Evolutionary conservation across 2,113 vertebrate species (phyloP).

Genomic region (Bubalus kerabau): DNA sequence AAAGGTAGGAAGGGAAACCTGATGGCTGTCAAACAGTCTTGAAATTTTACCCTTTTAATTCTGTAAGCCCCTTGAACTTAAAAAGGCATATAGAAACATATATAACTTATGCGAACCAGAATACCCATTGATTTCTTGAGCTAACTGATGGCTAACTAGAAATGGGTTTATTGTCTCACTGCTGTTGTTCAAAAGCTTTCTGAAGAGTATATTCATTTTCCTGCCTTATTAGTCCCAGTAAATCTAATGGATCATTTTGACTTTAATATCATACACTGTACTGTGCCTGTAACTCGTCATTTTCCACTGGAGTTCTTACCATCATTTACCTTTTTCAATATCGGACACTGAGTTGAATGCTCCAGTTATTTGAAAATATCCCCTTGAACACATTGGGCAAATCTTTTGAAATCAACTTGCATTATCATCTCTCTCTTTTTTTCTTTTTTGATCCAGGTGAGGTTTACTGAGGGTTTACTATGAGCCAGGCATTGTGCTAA

Average conservation of each 20-base stretch:
- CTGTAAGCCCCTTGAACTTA: background rate
- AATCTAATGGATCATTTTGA: background rate
- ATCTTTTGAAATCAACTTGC: background rate
- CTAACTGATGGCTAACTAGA: background rate
- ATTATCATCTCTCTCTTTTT: background rate
- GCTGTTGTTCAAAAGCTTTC: conserved; percentile 40
- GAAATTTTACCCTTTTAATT: background rate
- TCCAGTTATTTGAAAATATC: background rate
- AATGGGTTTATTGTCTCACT: conserved; percentile 17
- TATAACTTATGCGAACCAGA: background rate
- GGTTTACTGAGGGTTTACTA: background rate
- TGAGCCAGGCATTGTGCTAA: background rate
- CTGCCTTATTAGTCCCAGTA: background rate
- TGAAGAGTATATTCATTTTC: background rate
- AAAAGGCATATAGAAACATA: background rate
- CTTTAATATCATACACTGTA: background rate
- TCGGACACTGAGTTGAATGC: background rate
- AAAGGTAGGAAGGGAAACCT: conserved; percentile 35
- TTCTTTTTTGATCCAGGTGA: background rate
- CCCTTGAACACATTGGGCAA: background rate
- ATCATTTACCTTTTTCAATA: background rate
- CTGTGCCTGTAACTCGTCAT: background rate
- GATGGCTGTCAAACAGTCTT: background rate
- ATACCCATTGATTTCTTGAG: background rate
- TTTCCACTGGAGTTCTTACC: background rate